Evolutionary conservation across 2,113 vertebrate genomes (phyloP), one percentile per base, ranked within the genome.

Genomic region (Prionailurus bengalensis): DNA sequence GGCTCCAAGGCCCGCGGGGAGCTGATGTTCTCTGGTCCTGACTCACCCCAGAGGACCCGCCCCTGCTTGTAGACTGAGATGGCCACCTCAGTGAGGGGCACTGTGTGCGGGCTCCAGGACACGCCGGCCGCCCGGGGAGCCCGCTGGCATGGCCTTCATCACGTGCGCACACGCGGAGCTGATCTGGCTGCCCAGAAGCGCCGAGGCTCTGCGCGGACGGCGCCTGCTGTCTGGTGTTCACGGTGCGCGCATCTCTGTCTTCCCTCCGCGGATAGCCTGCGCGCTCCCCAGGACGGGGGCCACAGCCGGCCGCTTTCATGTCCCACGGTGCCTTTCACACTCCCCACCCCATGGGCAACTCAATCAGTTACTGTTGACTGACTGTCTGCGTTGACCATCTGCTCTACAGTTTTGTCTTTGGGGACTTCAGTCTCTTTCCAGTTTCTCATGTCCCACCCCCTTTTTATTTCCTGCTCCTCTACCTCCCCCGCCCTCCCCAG

Each of bases 111-210:
- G 48, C 25, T 21, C 71, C 5, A 0, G 95, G 31, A 42, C 55
- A 25, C 15, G 23, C 21, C 45, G 87, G 36, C 31, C 42, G 23
- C 76, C 61, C 21, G 14, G 53, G 27, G 29, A 36, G 63, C 39
- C 53, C 0, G 0, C 27, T 4, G 36, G 14, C n/a, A 13, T 61
- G 45, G n/a, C 53, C 13, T 58, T 36, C 27, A 3, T 29, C 76
- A 12, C 23, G 4, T 8, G 15, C 31, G 0, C 7, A 17, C 14
- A 0, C 1, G 1, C 0, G 2, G 48, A 61, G 29, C 33, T 55
- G 13, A 51, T 4, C 39, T 31, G 53, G 90, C 73, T 17, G 19
- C 33, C 45, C 15, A 12, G 31, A 11, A 21, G 29, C 21, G 1
- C 70, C 7, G 33, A 51, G 76, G 31, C 36, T 61, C n/a, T 4